Percentiles rank a stretch among this genome's conserved stretches.
phyloP scores from a whole-genome alignment of 2,113 vertebrate species.

The Orthonyx spaldingii region DNA sequence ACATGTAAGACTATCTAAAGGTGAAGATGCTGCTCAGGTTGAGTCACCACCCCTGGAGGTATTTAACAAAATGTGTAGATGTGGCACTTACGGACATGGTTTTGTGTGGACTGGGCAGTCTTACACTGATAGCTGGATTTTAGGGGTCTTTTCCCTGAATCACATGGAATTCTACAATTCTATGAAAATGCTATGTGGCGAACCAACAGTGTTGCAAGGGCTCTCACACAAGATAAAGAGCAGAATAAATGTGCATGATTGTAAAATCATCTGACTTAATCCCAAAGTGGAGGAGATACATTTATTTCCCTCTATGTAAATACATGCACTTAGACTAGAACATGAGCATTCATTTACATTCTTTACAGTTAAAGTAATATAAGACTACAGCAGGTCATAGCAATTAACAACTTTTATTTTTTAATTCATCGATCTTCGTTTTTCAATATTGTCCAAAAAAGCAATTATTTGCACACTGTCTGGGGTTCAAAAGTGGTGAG shows the following conservation, averaged over 20 bases:
- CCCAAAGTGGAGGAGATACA: not conserved
- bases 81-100: not conserved
- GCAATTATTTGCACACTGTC: not conserved
- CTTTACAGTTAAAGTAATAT: not conserved
- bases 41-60: not conserved
- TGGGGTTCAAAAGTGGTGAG: not conserved
- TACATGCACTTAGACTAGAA: not conserved
- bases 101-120: not conserved
- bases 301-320: not conserved
- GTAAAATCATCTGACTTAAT: not conserved
- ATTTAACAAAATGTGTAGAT: not conserved
- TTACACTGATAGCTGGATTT: not conserved
- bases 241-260: not conserved
- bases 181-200: not conserved
- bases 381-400: not conserved
- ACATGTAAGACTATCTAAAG: not conserved
- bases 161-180: not conserved
- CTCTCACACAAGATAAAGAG: not conserved
- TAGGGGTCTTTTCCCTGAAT: not conserved
- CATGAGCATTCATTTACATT: not conserved
- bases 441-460: not conserved
- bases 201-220: not conserved
- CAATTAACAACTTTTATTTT: not conserved
- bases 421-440: not conserved
- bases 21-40: not conserved